Evolutionary conservation across 2,888 invertebrate genomes (phyloP), one percentile per base, ranked within the genome.

Genomic region (Itoplectis maculator): DNA sequence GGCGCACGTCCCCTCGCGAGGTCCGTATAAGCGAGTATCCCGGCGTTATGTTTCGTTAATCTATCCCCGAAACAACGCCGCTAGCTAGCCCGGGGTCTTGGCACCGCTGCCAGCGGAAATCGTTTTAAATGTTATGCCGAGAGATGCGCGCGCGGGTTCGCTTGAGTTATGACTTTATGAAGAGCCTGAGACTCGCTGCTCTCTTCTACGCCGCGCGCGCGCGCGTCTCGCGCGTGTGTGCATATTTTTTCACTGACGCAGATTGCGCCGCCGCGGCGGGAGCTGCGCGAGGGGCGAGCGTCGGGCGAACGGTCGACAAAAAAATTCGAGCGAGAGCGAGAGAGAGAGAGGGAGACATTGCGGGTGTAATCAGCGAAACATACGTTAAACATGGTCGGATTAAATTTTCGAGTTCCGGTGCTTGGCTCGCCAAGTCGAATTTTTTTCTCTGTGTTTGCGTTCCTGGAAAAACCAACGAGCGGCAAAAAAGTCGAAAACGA

Each of bases 21-120:
- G 89, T 88, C 87, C 89, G 88, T 88, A 81, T 49, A 89, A n/a
- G 88, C 89, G 88, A 89, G 88, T 88, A 89, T 79, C 79, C 89
- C 87, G 91, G 91, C 91, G 92, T 91, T 92, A 92, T 92, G 91
- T 92, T 92, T 92, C 92, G 92, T 92, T 92, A 92, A 92, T 92
- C 92, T 91, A 92, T 92, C 91, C 90, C 89, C 90, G 91, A 92
- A 92, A 92, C 92, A 92, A 91, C 89, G 90, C 88, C 87, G 91
- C 90, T 89, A 89, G 80, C 83, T 73, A 61, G 72, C n/a, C n/a
- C 61, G 89, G 90, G 89, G 81, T 91, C 90, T 92, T 92, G 92
- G 92, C 92, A 92, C 90, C 87, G 91, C 88, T 91, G 92, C 92
- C 92, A 92, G 92, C 90, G 92, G 92, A 92, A 92, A 92, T 92